Conservation (phyloP, 2,888 invertebrate species). For the Sceliomorpha sp. region DNA sequence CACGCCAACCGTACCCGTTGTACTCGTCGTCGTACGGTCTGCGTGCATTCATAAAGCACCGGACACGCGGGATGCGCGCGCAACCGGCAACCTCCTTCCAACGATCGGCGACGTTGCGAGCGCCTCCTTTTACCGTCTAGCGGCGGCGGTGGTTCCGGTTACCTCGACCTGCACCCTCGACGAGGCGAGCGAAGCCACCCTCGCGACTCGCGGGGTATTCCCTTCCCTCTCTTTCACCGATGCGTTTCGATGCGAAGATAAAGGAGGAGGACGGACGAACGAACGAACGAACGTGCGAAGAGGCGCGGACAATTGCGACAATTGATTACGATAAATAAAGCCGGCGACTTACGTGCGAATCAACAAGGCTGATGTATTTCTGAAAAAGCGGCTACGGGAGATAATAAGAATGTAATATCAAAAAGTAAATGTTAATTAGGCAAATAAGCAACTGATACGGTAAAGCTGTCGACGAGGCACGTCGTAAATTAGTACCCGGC, state of each 20-base stretch:
- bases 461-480: slow-evolving; percentile 39
- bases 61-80: slow-evolving; percentile 71
- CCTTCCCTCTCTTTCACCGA: not conserved
- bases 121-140: slow-evolving; percentile 29
- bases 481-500: slow-evolving; percentile 43
- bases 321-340: too few relatives aligned
- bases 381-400: slow-evolving; percentile 13
- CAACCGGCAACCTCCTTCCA: slow-evolving; percentile 36
- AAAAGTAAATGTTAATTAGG: slow-evolving; percentile 53
- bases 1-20: slow-evolving; percentile 41
- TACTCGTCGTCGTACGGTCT: slow-evolving; percentile 43
- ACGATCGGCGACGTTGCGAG: slow-evolving; percentile 22
- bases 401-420: slow-evolving; percentile 49
- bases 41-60: slow-evolving; percentile 74
- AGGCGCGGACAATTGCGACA: not conserved
- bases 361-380: not conserved
- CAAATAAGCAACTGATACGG: slow-evolving; percentile 52
- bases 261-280: too few relatives aligned
- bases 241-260: too few relatives aligned
- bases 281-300: too few relatives aligned
- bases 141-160: slow-evolving; percentile 34
- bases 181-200: slow-evolving; percentile 14
- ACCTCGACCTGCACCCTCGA: slow-evolving; percentile 21
- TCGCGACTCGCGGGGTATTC: not conserved
- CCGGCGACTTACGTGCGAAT: too few relatives aligned